phyloP scores from a whole-genome alignment of 2,888 invertebrate species.

The Cacoxenus indagator region DNA sequence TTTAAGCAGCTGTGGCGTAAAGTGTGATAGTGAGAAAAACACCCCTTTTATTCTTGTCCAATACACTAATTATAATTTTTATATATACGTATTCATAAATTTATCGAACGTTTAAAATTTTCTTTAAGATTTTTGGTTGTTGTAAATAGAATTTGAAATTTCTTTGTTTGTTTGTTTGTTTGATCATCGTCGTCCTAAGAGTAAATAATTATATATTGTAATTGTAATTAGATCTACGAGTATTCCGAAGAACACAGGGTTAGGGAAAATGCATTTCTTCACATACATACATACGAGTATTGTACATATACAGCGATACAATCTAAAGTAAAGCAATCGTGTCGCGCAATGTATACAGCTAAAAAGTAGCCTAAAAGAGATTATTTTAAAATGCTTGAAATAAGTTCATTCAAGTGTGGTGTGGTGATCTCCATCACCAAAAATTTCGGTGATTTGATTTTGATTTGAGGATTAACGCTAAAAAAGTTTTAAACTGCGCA shows the following conservation, averaged over 20 bases:
- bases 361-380: background rate
- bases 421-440: background rate
- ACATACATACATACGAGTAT: conserved; percentile 20
- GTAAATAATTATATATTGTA: background rate
- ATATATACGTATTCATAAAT: conserved; percentile 28
- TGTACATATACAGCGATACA: conserved; percentile 1
- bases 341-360: background rate
- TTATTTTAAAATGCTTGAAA: conserved; percentile 3
- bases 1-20: background rate
- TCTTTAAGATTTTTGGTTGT: conserved; percentile 21
- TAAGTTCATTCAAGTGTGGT: background rate
- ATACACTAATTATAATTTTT: conserved; percentile 37
- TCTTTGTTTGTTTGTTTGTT: conserved; percentile 15
- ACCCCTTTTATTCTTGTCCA: conserved; percentile 18
- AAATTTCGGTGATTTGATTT: background rate
- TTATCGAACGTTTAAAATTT: background rate
- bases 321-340: background rate
- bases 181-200: conserved; percentile 16
- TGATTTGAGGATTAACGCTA: background rate
- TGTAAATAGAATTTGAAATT: conserved; percentile 32
- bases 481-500: background rate
- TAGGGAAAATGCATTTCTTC: conserved; percentile 6
- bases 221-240: conserved; percentile 4
- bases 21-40: background rate
- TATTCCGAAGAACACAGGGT: background rate